Evolutionary conservation across 2,113 vertebrate genomes (phyloP).

Genomic region (Triplophysa dalaica): DNA sequence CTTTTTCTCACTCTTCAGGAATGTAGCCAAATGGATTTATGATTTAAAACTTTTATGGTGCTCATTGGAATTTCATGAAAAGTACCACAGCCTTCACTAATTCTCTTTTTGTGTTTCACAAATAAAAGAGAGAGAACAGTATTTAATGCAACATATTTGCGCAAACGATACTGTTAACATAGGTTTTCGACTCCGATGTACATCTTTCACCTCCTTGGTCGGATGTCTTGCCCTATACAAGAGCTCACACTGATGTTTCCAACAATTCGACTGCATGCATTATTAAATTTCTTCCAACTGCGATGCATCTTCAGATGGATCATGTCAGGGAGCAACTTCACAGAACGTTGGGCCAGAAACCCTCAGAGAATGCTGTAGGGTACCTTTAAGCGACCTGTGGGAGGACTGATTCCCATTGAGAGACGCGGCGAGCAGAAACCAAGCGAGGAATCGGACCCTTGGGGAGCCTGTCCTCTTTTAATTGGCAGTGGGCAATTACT

Average conservation of each 20-base stretch:
- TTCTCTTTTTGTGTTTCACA: no score
- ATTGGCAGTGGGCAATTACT: constrained; percentile 43
- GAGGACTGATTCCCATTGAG: constrained; percentile 34
- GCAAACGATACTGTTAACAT: no score
- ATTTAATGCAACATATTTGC: background rate
- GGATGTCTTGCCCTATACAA: constrained; percentile 6
- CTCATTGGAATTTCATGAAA: background rate
- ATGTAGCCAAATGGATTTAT: no score
- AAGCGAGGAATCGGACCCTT: constrained; percentile 7
- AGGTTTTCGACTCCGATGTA: no score
- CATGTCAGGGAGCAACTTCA: constrained; percentile 47
- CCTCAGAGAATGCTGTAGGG: constrained; percentile 39
- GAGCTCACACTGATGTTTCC: constrained; percentile 5
- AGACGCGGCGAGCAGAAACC: background rate
- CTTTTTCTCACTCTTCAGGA: no score
- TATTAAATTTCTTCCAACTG: constrained; percentile 41
- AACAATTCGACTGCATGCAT: constrained; percentile 43
- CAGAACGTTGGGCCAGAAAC: constrained; percentile 20
- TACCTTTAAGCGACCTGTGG: constrained; percentile 41
- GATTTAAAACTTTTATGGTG: no score
- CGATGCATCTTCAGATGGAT: constrained; percentile 32
- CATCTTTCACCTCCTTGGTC: background rate
- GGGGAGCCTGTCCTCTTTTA: constrained; percentile 26
- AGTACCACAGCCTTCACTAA: no score
- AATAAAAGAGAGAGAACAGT: background rate